Conservation (phyloP, 2,888 invertebrate species). For the Chrysotoxum bicinctum region DNA sequence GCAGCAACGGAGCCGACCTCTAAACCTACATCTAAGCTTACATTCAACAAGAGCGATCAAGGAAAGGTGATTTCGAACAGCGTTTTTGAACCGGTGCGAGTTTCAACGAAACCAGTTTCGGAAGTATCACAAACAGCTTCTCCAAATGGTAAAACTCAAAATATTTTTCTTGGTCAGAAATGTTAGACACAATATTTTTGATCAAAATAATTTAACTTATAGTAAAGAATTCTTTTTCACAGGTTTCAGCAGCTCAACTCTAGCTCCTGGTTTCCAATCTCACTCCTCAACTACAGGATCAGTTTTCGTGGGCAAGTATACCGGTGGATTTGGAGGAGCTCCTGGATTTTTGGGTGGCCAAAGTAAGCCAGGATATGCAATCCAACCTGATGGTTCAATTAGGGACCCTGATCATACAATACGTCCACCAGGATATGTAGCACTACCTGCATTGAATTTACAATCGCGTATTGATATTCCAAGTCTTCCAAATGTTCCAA, state of each 20-base stretch:
- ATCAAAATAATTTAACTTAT: not conserved
- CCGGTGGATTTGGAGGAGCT: conserved; percentile 79
- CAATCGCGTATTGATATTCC: conserved; percentile 13
- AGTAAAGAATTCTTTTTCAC: not conserved
- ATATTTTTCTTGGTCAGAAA: not conserved
- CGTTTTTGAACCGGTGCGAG: conserved; percentile 52
- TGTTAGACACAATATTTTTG: not conserved
- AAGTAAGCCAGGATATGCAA: conserved; percentile 73
- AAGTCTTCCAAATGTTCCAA: not conserved
- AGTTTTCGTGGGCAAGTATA: conserved; percentile 76
- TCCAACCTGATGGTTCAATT: conserved; percentile 73
- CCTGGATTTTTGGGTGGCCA: conserved; percentile 75
- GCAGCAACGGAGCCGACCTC: conserved; percentile 76
- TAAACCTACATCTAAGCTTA: conserved; percentile 75
- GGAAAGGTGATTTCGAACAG: conserved; percentile 79
- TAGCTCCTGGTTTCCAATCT: not conserved
- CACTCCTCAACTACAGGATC: not conserved
- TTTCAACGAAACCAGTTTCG: conserved; percentile 77
- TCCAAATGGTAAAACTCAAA: not conserved
- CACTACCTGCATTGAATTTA: not conserved
- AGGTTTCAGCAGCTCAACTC: conserved; percentile 46
- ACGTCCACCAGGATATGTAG: conserved; percentile 30
- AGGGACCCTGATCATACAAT: conserved; percentile 71
- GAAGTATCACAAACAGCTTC: not conserved
- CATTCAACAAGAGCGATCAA: conserved; percentile 79